phyloP scores from a whole-genome alignment of 2,888 invertebrate genomes.

The Perithous albicinctus region DNA sequence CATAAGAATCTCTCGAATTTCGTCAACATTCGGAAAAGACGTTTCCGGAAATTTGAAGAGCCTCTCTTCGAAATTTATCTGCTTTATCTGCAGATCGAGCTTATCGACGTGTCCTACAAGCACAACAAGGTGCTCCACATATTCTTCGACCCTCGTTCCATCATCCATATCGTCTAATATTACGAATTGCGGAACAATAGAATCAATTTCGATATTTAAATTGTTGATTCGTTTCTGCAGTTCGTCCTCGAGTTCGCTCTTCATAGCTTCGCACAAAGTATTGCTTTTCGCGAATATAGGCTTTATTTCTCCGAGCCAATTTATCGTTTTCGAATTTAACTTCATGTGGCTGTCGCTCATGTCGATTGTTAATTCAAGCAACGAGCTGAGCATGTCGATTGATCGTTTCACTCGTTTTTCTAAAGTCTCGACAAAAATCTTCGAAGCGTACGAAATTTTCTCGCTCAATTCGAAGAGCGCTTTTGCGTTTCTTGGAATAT shows the following conservation, averaged over 20 bases:
- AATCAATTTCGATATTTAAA: conserved; percentile 85
- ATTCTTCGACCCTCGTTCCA: conserved; percentile 85
- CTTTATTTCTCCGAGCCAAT: conserved; percentile 86
- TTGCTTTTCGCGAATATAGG: conserved; percentile 86
- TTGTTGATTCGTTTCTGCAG: conserved; percentile 85
- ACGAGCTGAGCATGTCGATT: conserved; percentile 78
- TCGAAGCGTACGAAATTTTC: conserved; percentile 86
- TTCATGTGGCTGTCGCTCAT: conserved; percentile 85
- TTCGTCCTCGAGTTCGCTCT: conserved; percentile 86
- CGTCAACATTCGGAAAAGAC: conserved; percentile 86
- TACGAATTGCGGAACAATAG: conserved; percentile 85
- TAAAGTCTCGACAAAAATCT: conserved; percentile 84
- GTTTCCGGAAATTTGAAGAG: conserved; percentile 87
- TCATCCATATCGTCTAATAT: conserved; percentile 87
- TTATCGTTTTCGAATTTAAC: conserved; percentile 85
- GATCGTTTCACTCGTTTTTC: conserved; percentile 84
- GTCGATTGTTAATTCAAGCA: conserved; percentile 84
- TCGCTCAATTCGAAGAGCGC: conserved; percentile 86
- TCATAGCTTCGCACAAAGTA: conserved; percentile 86
- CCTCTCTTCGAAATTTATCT: conserved; percentile 87
- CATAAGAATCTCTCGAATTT: conserved; percentile 83
- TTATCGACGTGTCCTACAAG: conserved; percentile 85
- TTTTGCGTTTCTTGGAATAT: conserved; percentile 85
- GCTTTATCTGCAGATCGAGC: conserved; percentile 84
- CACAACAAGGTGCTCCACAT: conserved; percentile 84